A percentile compares a stretch with the other conserved stretches of the same genome.
phyloP scores from a whole-genome alignment of 2,888 invertebrate genomes.

The Loripinus fragilis region DNA sequence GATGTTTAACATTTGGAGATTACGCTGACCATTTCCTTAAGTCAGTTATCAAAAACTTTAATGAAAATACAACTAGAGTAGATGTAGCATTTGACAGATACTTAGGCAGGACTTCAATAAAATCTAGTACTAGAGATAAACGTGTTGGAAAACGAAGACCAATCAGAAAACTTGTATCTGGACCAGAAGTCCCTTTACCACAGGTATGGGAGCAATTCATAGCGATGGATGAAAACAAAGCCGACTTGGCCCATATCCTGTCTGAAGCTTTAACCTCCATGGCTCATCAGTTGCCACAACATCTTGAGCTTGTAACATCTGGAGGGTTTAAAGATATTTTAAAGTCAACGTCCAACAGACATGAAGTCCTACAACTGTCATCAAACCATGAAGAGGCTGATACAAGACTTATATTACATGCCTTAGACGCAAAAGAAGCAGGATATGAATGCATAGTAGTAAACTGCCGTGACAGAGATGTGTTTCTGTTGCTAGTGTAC shows the following conservation, averaged over 20 bases:
- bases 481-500: conserved; percentile 24
- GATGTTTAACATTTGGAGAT: conserved; percentile 34
- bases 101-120: conserved; percentile 29
- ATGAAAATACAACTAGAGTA: conserved; percentile 8
- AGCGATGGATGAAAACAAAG: conserved; percentile 36
- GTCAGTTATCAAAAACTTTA: conserved; percentile 22
- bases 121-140: conserved; percentile 26
- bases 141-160: not conserved
- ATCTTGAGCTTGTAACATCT: not conserved
- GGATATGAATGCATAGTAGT: not conserved
- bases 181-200: no score
- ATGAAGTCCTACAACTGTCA: not conserved
- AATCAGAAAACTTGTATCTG: no score
- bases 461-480: conserved; percentile 4
- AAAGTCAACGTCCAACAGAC: conserved; percentile 19
- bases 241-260: conserved; percentile 31
- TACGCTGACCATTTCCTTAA: conserved; percentile 31
- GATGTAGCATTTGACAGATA: conserved; percentile 46
- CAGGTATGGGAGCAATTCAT: conserved; percentile 36
- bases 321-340: conserved; percentile 2
- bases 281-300: not conserved
- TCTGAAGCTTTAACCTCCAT: not conserved
- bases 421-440: not conserved
- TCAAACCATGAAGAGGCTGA: conserved; percentile 23
- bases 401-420: conserved; percentile 7